These are phyloP conservation scores for Meteorus cinctellus DNA, from an alignment of 2,888 invertebrate species.

Conservation along the genomic window DNA sequence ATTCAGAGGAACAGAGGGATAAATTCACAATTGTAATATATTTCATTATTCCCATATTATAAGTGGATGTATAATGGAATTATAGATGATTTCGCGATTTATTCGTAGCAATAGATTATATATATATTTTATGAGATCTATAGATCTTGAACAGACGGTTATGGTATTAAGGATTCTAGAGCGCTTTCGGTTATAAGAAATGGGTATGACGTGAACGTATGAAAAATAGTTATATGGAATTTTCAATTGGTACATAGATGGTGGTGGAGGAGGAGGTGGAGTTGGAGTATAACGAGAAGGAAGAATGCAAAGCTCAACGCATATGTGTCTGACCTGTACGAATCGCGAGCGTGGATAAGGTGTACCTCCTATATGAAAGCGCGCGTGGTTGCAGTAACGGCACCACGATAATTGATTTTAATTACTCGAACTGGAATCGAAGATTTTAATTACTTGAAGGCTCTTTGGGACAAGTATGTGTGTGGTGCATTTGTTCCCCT, in stretches of 20 bases:
- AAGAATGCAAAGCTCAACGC: background rate
- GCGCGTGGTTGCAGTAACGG: constrained; percentile 35
- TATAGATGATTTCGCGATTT: constrained; percentile 1
- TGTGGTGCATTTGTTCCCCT: background rate
- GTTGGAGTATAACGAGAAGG: background rate
- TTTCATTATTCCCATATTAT: too few species aligned
- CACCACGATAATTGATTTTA: constrained; percentile 61
- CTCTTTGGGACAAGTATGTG: background rate
- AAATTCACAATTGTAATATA: too few species aligned
- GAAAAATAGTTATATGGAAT: background rate
- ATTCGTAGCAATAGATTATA: background rate
- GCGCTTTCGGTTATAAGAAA: background rate
- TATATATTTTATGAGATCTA: background rate
- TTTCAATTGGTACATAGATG: background rate
- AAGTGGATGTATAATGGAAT: background rate
- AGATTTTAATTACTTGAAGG: constrained; percentile 61
- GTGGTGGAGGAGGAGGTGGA: background rate
- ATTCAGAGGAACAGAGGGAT: background rate
- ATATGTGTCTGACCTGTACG: constrained; percentile 11
- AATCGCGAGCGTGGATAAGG: background rate
- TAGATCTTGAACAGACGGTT: background rate
- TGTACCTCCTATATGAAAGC: constrained; percentile 8
- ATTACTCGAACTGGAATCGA: constrained; percentile 59
- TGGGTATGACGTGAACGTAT: background rate
- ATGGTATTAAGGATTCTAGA: background rate